Evolutionary conservation across 2,888 invertebrate species (phyloP).

Genomic region (Nemapogon koenigi): DNA sequence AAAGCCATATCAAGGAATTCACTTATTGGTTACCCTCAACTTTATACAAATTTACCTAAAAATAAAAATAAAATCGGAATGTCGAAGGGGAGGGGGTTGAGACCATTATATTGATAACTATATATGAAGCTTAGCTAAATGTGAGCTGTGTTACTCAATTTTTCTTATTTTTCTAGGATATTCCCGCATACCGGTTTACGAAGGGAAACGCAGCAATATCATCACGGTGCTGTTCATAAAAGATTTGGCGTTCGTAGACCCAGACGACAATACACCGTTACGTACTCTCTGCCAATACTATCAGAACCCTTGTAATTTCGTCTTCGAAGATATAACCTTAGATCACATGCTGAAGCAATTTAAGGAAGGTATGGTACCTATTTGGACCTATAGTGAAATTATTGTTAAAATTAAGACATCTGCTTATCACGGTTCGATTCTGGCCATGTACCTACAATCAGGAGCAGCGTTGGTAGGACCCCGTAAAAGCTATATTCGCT

Average conservation of each 20-base stretch:
- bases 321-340: conserved; percentile 87
- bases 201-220: conserved; percentile 77
- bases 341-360: conserved; percentile 91
- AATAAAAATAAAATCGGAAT: too few relatives aligned
- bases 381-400: not conserved
- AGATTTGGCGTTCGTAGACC: conserved; percentile 91
- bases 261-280: conserved; percentile 87
- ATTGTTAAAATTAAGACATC: not conserved
- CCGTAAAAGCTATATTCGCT: too few relatives aligned
- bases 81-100: not conserved
- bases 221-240: conserved; percentile 88
- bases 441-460: too few relatives aligned
- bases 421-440: too few relatives aligned
- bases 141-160: too few relatives aligned
- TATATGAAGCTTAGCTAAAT: too few relatives aligned
- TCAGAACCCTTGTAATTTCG: conserved; percentile 87
- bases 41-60: too few relatives aligned
- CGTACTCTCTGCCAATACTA: conserved; percentile 86
- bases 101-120: too few relatives aligned
- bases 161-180: conserved; percentile 61
- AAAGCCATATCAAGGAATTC: too few relatives aligned
- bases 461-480: too few relatives aligned
- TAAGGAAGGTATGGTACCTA: conserved; percentile 77
- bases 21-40: too few relatives aligned
- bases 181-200: conserved; percentile 88